Evolutionary conservation across 2,113 vertebrate species (phyloP), one percentile per base, ranked within the genome.

Genomic region (Ancistrus triradiatus): DNA sequence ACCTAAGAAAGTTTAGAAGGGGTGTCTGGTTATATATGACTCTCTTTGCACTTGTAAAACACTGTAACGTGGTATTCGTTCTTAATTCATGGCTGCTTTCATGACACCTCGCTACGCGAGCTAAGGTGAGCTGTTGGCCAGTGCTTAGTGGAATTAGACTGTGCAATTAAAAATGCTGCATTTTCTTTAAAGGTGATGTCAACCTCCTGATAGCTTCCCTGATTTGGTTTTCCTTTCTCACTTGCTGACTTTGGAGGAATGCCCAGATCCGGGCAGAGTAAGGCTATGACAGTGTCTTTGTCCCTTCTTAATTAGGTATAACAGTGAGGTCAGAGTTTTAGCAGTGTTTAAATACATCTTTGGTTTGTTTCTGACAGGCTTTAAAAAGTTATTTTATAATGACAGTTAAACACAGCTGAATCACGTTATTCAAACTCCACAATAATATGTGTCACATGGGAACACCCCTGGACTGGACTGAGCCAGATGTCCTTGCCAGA

Each of bases 191-290:
- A 53, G 50, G 7, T 46, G 33, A 51, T 38, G 24, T 19, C 37
- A 17, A 33, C 62, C 62, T 55, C 50, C 62, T 18, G 50, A 47
- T 55, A 53, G 40, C 18, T 7, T 65, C 24, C 37, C 14, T 44
- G 40, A 31, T 46, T 65, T 21, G 40, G 40, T 13, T 44, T 10
- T 27, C 21, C 40, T 46, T 35, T 55, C 50, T n/a, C n/a, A n/a
- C n/a, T n/a, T n/a, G n/a, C n/a, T n/a, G n/a, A 22, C 18, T 55
- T 55, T 65, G 62, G 62, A 55, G 25, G 14, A 46, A 17, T 55
- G 62, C 50, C 62, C 62, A 65, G 62, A 31, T 37, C 27, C 50
- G 55, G 40, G 27, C 62, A 47, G 50, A 14, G 27, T 17, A n/a
- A 65, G 6, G 7, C 50, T 46, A 19, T 40, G 19, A n/a, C n/a